phyloP scores from a whole-genome alignment of 1,140 invertebrate genomes.

The Drosophila gunungcola region DNA sequence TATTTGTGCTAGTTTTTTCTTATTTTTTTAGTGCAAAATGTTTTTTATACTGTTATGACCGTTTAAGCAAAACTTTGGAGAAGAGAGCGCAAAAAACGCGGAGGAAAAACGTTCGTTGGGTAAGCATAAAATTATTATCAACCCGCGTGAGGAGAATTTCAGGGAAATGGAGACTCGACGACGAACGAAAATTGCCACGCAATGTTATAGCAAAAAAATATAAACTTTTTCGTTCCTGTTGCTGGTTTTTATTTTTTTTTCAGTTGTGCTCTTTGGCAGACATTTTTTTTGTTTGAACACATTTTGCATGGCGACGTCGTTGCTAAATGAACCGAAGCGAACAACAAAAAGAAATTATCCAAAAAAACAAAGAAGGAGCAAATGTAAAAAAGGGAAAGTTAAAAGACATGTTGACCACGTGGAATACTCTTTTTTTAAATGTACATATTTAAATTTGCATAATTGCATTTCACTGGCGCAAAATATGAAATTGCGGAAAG shows the following conservation, averaged over 20 bases:
- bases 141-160: slow-evolving; percentile 50
- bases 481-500: too few relatives aligned
- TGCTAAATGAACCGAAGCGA: slow-evolving; percentile 74
- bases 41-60: slow-evolving; percentile 75
- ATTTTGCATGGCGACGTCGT: slow-evolving; percentile 68
- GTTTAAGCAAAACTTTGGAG: slow-evolving; percentile 76
- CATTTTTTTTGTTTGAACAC: slow-evolving; percentile 63
- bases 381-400: slow-evolving; percentile 31
- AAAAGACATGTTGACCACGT: neutral
- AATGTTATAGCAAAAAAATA: slow-evolving; percentile 60
- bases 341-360: slow-evolving; percentile 53
- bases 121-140: slow-evolving; percentile 81
- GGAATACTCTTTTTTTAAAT: slow-evolving; percentile 19
- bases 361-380: slow-evolving; percentile 23
- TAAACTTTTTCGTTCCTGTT: slow-evolving; percentile 56
- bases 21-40: slow-evolving; percentile 47
- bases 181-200: slow-evolving; percentile 53
- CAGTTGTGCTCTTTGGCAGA: slow-evolving; percentile 43
- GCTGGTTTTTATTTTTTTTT: slow-evolving; percentile 32
- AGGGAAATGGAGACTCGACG: slow-evolving; percentile 35
- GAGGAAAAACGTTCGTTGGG: slow-evolving; percentile 55
- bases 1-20: slow-evolving; percentile 45
- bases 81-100: slow-evolving; percentile 46
- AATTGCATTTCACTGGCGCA: neutral
- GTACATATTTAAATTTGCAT: neutral